phyloP scores from a whole-genome alignment of 2,888 invertebrate species.

The Microctonus brassicae region DNA sequence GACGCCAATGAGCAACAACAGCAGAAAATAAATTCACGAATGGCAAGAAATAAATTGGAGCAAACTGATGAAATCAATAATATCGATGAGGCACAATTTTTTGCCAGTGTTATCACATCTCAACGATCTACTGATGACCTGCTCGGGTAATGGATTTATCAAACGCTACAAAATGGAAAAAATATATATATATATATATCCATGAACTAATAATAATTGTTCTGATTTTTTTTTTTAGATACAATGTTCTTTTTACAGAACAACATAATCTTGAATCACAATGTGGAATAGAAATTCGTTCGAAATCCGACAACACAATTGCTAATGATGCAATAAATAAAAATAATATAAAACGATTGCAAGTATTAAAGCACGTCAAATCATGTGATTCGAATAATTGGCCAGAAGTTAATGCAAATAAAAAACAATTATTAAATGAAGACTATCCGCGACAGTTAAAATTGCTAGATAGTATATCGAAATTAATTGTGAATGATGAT shows the following conservation, averaged over 20 bases:
- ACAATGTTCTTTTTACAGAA: slow-evolving; percentile 73
- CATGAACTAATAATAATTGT: neutral
- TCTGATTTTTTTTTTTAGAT: slow-evolving; percentile 67
- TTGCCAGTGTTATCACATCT: slow-evolving; percentile 59
- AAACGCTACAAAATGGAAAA: neutral
- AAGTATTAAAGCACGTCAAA: slow-evolving; percentile 3
- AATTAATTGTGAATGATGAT: slow-evolving; percentile 41
- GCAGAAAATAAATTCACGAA: neutral
- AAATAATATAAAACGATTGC: neutral
- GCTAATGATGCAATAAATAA: neutral
- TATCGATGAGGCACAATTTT: slow-evolving; percentile 51
- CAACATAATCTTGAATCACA: slow-evolving; percentile 72
- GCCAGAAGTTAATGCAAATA: neutral
- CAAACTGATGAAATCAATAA: slow-evolving; percentile 14
- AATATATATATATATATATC: too few relatives aligned
- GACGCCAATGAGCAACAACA: too few relatives aligned
- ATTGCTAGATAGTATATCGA: slow-evolving; percentile 1
- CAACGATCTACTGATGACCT: slow-evolving; percentile 62
- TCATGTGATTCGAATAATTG: slow-evolving; percentile 9
- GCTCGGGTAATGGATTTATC: slow-evolving; percentile 39
- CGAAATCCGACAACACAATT: neutral
- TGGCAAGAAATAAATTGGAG: slow-evolving; percentile 12
- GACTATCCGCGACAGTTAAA: slow-evolving; percentile 3
- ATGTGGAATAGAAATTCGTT: slow-evolving; percentile 68
- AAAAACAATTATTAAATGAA: neutral